Conservation (phyloP, 2,113 vertebrate species). For the Cnemophilus loriae region DNA sequence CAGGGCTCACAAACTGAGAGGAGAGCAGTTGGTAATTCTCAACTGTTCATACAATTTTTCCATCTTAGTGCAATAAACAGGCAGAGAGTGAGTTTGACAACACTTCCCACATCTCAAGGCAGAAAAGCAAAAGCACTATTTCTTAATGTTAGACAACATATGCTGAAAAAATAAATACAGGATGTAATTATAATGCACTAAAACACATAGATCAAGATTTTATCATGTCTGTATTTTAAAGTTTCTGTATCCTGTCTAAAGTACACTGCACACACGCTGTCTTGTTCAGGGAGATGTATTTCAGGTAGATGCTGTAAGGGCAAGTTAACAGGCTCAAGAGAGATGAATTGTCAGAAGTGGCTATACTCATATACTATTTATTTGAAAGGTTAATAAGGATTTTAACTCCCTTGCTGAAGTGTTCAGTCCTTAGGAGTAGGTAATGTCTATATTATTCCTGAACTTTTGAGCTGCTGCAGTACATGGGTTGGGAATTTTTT, state of each 20-base stretch:
- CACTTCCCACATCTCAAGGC: background rate
- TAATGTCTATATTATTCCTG: background rate
- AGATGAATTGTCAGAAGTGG: background rate
- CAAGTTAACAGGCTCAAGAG: background rate
- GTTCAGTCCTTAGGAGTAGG: background rate
- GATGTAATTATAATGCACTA: constrained; percentile 6
- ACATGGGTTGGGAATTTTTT: background rate
- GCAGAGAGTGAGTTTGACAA: background rate
- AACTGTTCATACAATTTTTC: background rate
- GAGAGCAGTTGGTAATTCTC: background rate
- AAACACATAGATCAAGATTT: background rate
- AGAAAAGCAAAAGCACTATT: background rate
- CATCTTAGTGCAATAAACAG: background rate
- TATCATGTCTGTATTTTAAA: background rate
- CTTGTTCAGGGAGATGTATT: background rate
- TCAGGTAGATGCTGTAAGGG: background rate
- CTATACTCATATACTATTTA: background rate
- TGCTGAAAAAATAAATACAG: background rate
- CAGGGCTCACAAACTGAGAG: background rate
- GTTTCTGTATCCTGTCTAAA: background rate
- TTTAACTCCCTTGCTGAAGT: background rate
- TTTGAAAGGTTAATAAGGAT: background rate
- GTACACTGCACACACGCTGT: background rate
- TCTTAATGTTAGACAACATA: background rate
- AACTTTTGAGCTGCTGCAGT: background rate